phyloP scores from a whole-genome alignment of 2,888 invertebrate species.

The Sepioteuthis lessoniana region DNA sequence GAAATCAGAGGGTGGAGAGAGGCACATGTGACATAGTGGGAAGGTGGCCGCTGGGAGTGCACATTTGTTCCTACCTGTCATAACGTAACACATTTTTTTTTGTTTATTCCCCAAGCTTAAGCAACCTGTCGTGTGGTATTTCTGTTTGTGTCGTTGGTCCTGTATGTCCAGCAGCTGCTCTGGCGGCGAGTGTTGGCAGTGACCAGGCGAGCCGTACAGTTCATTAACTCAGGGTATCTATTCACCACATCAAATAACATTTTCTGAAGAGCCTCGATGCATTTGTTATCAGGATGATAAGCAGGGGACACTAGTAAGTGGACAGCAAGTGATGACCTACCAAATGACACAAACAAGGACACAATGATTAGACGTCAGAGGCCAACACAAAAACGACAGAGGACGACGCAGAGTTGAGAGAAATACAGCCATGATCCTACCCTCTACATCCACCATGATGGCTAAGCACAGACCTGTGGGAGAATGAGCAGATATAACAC shows the following conservation, averaged over 20 bases:
- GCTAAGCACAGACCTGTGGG: conserved; percentile 47
- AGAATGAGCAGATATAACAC: conserved; percentile 36
- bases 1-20: neutral
- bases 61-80: conserved; percentile 44
- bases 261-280: conserved; percentile 45
- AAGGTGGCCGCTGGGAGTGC: neutral
- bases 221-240: conserved; percentile 44
- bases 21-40: neutral
- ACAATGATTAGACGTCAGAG: conserved; percentile 39
- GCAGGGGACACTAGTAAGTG: conserved; percentile 47
- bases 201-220: conserved; percentile 46
- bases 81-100: conserved; percentile 24
- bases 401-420: conserved; percentile 6
- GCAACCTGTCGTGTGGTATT: conserved; percentile 40
- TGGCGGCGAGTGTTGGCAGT: conserved; percentile 37
- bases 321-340: conserved; percentile 47
- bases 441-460: conserved; percentile 43
- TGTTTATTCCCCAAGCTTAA: conserved; percentile 17
- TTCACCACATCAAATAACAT: conserved; percentile 45
- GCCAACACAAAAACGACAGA: conserved; percentile 36
- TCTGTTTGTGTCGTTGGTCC: conserved; percentile 45
- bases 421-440: conserved; percentile 44
- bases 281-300: conserved; percentile 44
- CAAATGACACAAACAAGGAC: conserved; percentile 47
- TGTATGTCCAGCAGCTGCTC: conserved; percentile 41